A percentile compares a stretch with the other conserved stretches of the same genome.
phyloP scores from a whole-genome alignment of 2,113 vertebrate species.

The Gavia stellata region DNA sequence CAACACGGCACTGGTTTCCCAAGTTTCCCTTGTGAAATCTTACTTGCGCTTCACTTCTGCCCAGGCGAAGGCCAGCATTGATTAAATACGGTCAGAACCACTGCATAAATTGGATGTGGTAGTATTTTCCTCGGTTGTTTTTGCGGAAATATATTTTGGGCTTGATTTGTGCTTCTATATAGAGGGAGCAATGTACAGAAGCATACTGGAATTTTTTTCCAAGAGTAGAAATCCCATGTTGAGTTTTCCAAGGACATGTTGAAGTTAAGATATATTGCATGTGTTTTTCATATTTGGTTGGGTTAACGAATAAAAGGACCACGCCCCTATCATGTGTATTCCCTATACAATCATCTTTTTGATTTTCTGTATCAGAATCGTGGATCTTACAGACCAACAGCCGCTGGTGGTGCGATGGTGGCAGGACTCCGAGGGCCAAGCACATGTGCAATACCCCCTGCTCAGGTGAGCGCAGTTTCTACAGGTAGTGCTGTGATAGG shows the following conservation, averaged over 20 bases:
- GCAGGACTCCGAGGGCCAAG: neutral
- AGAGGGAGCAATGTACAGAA: neutral
- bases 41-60: neutral
- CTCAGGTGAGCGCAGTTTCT: conserved; percentile 1
- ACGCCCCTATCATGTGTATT: neutral
- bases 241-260: neutral
- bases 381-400: conserved; percentile 73
- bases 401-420: conserved; percentile 64
- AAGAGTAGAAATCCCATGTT: neutral
- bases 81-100: neutral
- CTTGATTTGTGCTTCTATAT: neutral
- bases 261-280: neutral
- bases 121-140: neutral
- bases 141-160: neutral
- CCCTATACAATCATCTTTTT: too few relatives aligned
- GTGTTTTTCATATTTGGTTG: neutral
- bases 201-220: neutral
- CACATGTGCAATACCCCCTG: neutral
- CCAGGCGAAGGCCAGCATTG: neutral
- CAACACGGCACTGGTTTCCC: neutral
- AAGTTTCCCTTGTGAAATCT: too few relatives aligned
- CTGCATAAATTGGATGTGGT: neutral
- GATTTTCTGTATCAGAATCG: neutral
- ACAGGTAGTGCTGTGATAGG: neutral
- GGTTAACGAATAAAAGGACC: neutral